These are phyloP conservation scores for Eretmochelys imbricata DNA, from an alignment of 2,113 vertebrate genomes.

Conservation along the genomic window DNA sequence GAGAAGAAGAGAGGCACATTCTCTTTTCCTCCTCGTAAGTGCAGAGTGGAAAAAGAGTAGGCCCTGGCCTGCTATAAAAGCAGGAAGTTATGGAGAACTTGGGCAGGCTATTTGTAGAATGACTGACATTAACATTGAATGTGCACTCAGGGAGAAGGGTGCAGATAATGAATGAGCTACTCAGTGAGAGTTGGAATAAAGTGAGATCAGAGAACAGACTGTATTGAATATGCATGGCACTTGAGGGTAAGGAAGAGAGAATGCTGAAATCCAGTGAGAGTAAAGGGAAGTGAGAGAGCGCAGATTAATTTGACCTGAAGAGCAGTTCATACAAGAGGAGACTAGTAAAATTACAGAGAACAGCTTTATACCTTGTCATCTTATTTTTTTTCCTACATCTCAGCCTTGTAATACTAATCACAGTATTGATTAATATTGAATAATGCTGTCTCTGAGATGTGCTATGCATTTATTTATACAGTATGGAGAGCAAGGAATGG, in stretches of 20 bases:
- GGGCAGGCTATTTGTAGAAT: background rate
- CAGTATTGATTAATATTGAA: background rate
- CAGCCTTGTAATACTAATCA: background rate
- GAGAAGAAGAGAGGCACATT: background rate
- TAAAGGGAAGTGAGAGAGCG: background rate
- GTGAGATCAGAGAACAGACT: background rate
- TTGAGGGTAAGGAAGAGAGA: background rate
- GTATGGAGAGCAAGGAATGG: background rate
- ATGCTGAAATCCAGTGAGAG: background rate
- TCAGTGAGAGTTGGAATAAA: background rate
- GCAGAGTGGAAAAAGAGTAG: background rate
- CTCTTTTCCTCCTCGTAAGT: background rate
- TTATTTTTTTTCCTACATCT: background rate
- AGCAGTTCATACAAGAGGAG: background rate
- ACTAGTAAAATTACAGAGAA: background rate
- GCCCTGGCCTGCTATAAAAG: background rate
- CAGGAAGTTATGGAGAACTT: background rate
- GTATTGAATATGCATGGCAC: background rate
- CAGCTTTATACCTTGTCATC: background rate
- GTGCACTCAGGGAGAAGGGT: background rate
- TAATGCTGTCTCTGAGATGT: accelerated
- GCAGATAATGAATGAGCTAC: background rate
- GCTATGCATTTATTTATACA: background rate
- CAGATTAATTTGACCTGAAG: background rate
- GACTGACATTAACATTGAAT: background rate